Conservation (phyloP, 2,113 vertebrate genomes). For the Phodopus roborovskii region DNA sequence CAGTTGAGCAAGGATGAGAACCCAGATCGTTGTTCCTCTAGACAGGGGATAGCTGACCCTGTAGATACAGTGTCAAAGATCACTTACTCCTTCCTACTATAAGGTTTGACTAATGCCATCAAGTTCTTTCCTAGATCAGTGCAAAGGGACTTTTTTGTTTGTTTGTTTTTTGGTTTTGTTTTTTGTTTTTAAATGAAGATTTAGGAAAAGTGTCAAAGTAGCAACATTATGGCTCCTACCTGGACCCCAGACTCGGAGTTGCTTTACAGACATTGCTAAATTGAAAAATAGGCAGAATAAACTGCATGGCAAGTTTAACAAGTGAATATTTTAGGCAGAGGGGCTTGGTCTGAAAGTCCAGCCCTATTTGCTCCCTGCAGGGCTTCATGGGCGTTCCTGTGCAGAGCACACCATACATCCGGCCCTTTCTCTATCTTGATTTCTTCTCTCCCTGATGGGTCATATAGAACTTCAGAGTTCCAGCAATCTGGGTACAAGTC, state of each 20-base stretch:
- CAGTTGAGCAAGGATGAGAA: background rate
- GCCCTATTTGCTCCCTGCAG: background rate
- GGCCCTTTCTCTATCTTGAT: background rate
- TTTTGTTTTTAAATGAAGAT: background rate
- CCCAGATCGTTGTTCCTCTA: background rate
- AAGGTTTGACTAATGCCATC: background rate
- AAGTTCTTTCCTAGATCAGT: background rate
- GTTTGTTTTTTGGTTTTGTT: background rate
- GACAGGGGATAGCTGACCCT: background rate
- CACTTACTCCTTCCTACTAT: background rate
- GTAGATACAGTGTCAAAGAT: background rate
- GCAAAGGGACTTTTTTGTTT: background rate
- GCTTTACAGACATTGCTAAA: conserved; percentile 20
- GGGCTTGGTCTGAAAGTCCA: background rate
- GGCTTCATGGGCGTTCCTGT: background rate
- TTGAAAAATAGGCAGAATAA: background rate
- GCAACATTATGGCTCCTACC: background rate
- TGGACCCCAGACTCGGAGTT: background rate
- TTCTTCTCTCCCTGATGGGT: background rate
- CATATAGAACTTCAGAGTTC: background rate
- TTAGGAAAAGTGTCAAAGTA: conserved; percentile 46
- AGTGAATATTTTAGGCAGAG: background rate
- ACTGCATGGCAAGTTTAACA: background rate
- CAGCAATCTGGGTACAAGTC: background rate
- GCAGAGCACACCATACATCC: background rate